Percentiles rank a stretch among this genome's conserved stretches.
Evolutionary conservation across 1,140 invertebrate species (phyloP).

Genomic region (Drosophila malerkotliana): DNA sequence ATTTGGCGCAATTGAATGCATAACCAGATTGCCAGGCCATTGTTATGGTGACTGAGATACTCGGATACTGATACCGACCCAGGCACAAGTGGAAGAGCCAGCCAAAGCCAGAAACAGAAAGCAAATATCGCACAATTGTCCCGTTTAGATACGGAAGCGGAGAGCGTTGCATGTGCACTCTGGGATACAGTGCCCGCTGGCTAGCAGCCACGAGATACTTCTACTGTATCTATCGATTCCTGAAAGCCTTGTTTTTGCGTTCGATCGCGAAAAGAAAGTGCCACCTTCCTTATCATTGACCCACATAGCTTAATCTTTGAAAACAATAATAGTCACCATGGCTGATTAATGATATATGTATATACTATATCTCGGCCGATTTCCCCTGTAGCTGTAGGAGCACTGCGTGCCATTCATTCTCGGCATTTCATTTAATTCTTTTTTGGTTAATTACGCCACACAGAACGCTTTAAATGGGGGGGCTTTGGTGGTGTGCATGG

Average conservation of each 20-base stretch:
- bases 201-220: background rate
- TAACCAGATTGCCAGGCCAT: conserved; percentile 12
- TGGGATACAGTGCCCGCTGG: conserved; percentile 13
- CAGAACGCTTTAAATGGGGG: conserved; percentile 33
- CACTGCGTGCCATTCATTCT: conserved; percentile 57
- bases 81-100: conserved; percentile 13
- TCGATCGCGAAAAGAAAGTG: background rate
- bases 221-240: background rate
- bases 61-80: background rate
- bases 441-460: conserved; percentile 71
- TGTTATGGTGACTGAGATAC: conserved; percentile 7
- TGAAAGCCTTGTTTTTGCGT: background rate
- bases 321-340: background rate
- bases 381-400: background rate
- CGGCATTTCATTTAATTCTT: conserved; percentile 41
- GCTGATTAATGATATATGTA: background rate
- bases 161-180: conserved; percentile 19
- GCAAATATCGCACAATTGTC: conserved; percentile 25
- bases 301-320: background rate
- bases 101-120: conserved; percentile 18
- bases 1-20: conserved; percentile 18
- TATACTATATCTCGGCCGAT: background rate
- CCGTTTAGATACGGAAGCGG: conserved; percentile 33
- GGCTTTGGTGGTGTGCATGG: conserved; percentile 39
- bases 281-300: background rate